Base-by-base conservation (phyloP, 1,140 invertebrate species). In the Pachyrhynchus sulphureomaculatus region DNA sequence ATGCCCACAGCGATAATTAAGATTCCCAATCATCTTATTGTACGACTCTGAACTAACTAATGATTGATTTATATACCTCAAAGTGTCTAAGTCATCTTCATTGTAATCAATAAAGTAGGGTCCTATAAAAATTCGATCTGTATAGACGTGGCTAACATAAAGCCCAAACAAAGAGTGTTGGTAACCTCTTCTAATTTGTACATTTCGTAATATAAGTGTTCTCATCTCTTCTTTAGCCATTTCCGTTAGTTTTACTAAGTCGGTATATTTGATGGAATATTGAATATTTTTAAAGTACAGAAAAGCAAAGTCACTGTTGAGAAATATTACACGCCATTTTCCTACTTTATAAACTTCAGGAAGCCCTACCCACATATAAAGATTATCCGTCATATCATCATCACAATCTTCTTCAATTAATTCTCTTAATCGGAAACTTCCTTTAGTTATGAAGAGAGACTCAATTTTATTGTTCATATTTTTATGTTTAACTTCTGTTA, bases 261-360 rank as follows among this genome's bases (percentile, higher is more conserved):
- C 65, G 8, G 62, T 69, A 53, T 72, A 73, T 65, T 66, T 68
- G 34, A 73, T 69, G 0, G 68, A 67, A 55, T 69, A 68, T 9
- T 64, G 44, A 2, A 60, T 61, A 8, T 45, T 63, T 29, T 34
- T 52, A 37, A 73, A 69, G 4, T 49, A 37, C 33, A 73, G 52
- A 47, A 65, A 68, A 4, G 37, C 53, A 44, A 73, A 73, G 47
- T 72, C 67, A 0, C 65, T 60, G 20, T 71, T 66, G 13, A 72
- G 39, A 56, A 68, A 71, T 33, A 72, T 44, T 39, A 71, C 60
- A 13, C 66, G 56, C 71, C 71, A 72, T 63, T 66, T 64, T 17
- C 32, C 61, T 20, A 57, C 20, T 24, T 54, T 49, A n/a, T 32
- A 18, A 0, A 68, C 49, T 51, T 54, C 48, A 8, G 71, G 71